Evolutionary conservation across 2,113 vertebrate genomes (phyloP).

Genomic region (Cynoglossus semilaevis): DNA sequence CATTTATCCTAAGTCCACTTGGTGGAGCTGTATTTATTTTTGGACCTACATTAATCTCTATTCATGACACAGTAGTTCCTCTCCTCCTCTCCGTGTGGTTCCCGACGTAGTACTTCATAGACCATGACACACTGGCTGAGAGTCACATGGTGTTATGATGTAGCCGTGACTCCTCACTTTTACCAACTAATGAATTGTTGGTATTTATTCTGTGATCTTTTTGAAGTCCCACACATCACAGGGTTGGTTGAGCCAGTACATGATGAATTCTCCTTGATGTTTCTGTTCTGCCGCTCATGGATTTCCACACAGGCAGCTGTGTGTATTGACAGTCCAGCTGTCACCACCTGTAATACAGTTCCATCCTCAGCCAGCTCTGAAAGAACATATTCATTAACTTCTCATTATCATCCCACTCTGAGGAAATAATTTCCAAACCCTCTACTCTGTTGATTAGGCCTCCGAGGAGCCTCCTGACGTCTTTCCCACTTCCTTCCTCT

Average conservation of each 20-base stretch:
- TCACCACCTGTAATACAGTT: conserved; percentile 20
- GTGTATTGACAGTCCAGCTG: conserved; percentile 32
- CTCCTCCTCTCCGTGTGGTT: not conserved
- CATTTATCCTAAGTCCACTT: conserved; percentile 61
- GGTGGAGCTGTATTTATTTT: conserved; percentile 68
- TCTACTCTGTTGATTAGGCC: conserved; percentile 64
- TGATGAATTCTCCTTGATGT: no score
- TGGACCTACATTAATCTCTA: conserved; percentile 26
- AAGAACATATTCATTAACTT: conserved; percentile 68
- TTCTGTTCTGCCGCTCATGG: conserved; percentile 5
- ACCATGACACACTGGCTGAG: not conserved
- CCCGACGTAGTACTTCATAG: conserved; percentile 13
- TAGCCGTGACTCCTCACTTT: not conserved
- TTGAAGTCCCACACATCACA: not conserved
- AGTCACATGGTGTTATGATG: not conserved
- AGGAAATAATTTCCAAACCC: conserved; percentile 61
- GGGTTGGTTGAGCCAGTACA: no score
- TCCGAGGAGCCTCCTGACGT: conserved; percentile 60
- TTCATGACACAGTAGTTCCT: conserved; percentile 9
- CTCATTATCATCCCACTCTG: conserved; percentile 62
- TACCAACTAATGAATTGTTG: not conserved
- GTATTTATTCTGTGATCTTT: not conserved
- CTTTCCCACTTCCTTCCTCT: conserved; percentile 46
- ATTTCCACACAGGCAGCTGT: conserved; percentile 22
- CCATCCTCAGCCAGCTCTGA: conserved; percentile 43